phyloP scores from a whole-genome alignment of 2,113 vertebrate genomes.

The Silurus meridionalis region DNA sequence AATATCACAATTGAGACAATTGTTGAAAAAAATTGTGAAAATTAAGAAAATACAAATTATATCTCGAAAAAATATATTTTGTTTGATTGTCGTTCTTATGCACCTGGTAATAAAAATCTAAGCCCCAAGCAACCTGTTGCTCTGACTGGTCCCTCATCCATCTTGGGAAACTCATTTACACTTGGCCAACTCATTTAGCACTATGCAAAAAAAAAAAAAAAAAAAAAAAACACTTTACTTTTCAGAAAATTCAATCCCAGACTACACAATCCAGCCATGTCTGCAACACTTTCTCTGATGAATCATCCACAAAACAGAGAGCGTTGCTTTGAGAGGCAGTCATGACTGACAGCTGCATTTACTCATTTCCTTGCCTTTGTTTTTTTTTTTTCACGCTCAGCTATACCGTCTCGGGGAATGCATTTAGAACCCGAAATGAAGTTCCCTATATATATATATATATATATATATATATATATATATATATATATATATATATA shows the following conservation, averaged over 20 bases:
- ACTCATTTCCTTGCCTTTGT: slow-evolving; percentile 18
- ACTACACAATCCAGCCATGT: not conserved
- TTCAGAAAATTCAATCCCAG: not conserved
- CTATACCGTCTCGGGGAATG: not conserved
- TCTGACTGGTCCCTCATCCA: not conserved
- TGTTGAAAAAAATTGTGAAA: not conserved
- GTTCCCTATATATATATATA: not conserved
- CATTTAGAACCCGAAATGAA: slow-evolving; percentile 3
- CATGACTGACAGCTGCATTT: slow-evolving; percentile 23
- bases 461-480: too few species aligned
- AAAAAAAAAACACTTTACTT: not conserved
- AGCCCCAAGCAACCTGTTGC: slow-evolving; percentile 22
- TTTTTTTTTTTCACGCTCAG: not conserved
- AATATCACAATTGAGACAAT: not conserved
- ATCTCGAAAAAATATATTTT: too few species aligned
- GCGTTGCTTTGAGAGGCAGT: slow-evolving; percentile 8
- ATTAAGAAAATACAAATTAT: not conserved
- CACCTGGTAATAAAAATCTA: slow-evolving; percentile 12
- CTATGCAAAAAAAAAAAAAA: not conserved
- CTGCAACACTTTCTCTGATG: slow-evolving; percentile 16
- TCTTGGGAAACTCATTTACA: slow-evolving; percentile 33
- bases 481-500: not conserved
- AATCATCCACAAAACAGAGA: slow-evolving; percentile 16
- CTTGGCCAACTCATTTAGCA: slow-evolving; percentile 27
- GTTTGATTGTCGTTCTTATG: not conserved